Conservation (phyloP, 2,113 vertebrate genomes). For the Zeus faber region DNA sequence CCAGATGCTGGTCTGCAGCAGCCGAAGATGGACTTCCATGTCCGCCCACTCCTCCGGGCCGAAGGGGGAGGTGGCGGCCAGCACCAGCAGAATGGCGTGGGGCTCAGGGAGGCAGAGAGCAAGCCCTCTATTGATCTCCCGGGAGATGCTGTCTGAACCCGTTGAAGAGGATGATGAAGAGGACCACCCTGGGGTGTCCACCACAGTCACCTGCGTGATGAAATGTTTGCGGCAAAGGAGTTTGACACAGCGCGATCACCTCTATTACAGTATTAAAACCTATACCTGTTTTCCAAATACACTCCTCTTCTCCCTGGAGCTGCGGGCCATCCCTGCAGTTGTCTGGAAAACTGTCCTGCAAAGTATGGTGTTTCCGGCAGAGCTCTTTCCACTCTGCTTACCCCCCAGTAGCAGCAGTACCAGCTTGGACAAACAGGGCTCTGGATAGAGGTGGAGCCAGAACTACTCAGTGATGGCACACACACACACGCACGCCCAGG, state of each 20-base stretch:
- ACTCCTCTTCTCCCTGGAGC: slow-evolving; percentile 7
- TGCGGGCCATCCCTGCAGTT: slow-evolving; percentile 6
- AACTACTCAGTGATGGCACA: too few relatives aligned
- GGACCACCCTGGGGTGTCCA: slow-evolving; percentile 51
- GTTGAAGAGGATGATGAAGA: background rate
- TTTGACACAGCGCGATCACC: too few relatives aligned
- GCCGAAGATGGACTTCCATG: slow-evolving; percentile 38
- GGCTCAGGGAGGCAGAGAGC: slow-evolving; percentile 27
- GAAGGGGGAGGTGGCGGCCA: slow-evolving; percentile 16
- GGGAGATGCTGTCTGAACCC: slow-evolving; percentile 8
- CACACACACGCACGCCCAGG: background rate
- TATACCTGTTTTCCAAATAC: slow-evolving; percentile 18
- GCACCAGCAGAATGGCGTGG: slow-evolving; percentile 42
- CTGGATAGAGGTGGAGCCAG: too few relatives aligned
- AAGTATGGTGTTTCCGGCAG: slow-evolving; percentile 43
- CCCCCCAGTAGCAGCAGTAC: slow-evolving; percentile 41
- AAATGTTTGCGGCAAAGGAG: background rate
- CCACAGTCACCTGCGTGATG: slow-evolving; percentile 30
- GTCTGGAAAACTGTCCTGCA: slow-evolving; percentile 15
- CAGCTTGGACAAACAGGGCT: background rate
- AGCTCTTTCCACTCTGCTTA: slow-evolving; percentile 45
- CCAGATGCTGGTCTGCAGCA: slow-evolving; percentile 31
- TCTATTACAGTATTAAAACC: background rate
- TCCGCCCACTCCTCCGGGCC: slow-evolving; percentile 13
- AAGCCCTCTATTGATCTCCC: slow-evolving; percentile 29